Conservation (phyloP, 2,888 invertebrate species). For the Drosophila birchii region DNA sequence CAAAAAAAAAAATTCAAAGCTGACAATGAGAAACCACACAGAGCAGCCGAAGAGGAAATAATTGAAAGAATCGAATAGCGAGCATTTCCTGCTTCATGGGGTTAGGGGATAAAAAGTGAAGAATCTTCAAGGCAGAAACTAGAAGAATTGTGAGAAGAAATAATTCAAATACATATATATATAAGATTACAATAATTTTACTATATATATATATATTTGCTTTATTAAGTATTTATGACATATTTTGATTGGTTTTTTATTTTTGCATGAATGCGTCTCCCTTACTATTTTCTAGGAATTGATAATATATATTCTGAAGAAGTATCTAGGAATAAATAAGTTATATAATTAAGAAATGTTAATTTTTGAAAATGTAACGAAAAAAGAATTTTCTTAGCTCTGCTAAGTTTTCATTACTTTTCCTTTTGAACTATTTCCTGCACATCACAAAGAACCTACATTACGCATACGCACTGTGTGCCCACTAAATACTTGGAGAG, state of each 20-base stretch:
- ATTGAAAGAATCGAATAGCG: constrained; percentile 42
- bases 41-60: constrained; percentile 36
- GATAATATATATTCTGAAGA: neutral
- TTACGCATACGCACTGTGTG: constrained; percentile 60
- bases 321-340: neutral
- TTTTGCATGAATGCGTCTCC: neutral
- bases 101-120: constrained; percentile 4
- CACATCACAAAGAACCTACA: neutral
- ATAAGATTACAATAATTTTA: neutral
- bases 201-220: neutral
- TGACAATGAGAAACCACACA: constrained; percentile 61
- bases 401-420: neutral
- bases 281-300: neutral
- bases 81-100: constrained; percentile 51
- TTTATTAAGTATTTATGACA: neutral
- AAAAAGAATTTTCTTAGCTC: neutral
- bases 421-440: neutral
- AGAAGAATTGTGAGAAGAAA: neutral
- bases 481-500: neutral
- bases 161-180: neutral
- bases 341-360: neutral
- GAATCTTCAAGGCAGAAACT: neutral
- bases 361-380: neutral
- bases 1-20: constrained; percentile 28
- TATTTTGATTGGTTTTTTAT: neutral